phyloP scores from a whole-genome alignment of 2,888 invertebrate species.

The Clunio marinus region DNA sequence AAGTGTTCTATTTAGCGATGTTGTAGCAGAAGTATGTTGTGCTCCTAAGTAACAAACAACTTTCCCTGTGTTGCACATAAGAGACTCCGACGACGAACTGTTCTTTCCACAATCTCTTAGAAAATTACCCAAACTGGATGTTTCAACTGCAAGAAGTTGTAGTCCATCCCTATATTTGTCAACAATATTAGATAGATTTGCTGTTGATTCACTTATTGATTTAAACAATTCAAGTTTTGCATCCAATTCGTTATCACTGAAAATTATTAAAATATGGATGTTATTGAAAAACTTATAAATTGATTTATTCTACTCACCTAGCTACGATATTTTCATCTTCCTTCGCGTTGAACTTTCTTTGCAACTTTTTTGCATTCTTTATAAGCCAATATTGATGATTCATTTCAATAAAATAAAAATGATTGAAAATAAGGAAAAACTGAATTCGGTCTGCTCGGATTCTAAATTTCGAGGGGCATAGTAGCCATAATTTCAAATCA shows the following conservation, averaged over 20 bases:
- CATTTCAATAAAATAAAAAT: constrained; percentile 55
- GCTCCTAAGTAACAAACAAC: constrained; percentile 86
- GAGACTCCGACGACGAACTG: constrained; percentile 79
- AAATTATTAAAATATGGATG: too few relatives aligned
- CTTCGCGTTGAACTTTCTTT: constrained; percentile 89
- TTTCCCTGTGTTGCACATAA: constrained; percentile 79
- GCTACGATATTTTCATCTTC: constrained; percentile 96
- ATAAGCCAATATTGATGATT: constrained; percentile 98
- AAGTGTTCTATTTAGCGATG: constrained; percentile 81
- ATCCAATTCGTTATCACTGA: constrained; percentile 83
- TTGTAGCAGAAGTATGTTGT: constrained; percentile 81
- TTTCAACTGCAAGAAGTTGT: constrained; percentile 90
- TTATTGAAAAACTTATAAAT: background rate
- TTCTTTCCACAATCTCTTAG: constrained; percentile 88
- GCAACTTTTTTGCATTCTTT: constrained; percentile 75
- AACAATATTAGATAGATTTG: constrained; percentile 79
- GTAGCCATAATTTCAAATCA: too few relatives aligned
- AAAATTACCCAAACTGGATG: constrained; percentile 90
- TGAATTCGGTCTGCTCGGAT: too few relatives aligned
- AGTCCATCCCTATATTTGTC: constrained; percentile 92
- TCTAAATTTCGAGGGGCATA: too few relatives aligned
- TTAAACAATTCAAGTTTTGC: constrained; percentile 91
- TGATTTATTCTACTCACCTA: constrained; percentile 52
- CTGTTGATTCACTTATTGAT: constrained; percentile 86
- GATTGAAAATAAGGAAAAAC: background rate